Base-by-base conservation (phyloP, 2,113 vertebrate genomes). In the Siniperca knerii region DNA sequence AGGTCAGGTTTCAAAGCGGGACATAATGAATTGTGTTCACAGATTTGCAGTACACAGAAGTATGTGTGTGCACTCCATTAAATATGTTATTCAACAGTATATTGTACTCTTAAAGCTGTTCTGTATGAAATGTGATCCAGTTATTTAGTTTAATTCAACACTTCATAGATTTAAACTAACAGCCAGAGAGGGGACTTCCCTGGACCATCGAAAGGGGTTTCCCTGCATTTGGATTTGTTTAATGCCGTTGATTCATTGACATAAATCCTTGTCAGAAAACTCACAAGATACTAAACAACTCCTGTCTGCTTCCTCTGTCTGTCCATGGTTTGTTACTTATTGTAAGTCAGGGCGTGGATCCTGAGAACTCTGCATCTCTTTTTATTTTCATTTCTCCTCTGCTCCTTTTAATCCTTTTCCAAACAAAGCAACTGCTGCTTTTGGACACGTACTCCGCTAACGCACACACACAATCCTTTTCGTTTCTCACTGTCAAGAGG, bases 371-470 rank as follows among this genome's bases (percentile, higher is more conserved):
- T 83, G 86, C 87, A 79, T 88, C 82, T 68, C 72, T 61, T 84
- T 82, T 90, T 87, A 72, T 90, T 92, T 93, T 90, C 77, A 81
- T 82, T 90, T 89, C 88, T 81, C 73, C 82, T 69, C 73, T 50
- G 77, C 75, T 92, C 75, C 81, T 88, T 94, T 84, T 83, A 87
- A 92, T 92, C 92, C 68, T 67, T 74, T 71, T 92, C 93, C 90
- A 95, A 94, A 94, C 93, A 94, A 85, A 94, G 87, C 85, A 88
- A 88, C 77, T 88, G 86, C 93, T 90, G 86, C 81, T 89, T 89
- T 92, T 91, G 87, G 91, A 89, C 70, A 69, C 67, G 0, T 64
- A 42, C 58, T 77, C 57, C 13, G 37, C 61, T 42, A 16, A 76
- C 81, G n/a, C 69, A 73, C 89, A 64, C 84, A 62, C 60, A 62